Evolutionary conservation across 2,888 invertebrate genomes (phyloP), one percentile per base, ranked within the genome.

Genomic region (Clunio marinus): DNA sequence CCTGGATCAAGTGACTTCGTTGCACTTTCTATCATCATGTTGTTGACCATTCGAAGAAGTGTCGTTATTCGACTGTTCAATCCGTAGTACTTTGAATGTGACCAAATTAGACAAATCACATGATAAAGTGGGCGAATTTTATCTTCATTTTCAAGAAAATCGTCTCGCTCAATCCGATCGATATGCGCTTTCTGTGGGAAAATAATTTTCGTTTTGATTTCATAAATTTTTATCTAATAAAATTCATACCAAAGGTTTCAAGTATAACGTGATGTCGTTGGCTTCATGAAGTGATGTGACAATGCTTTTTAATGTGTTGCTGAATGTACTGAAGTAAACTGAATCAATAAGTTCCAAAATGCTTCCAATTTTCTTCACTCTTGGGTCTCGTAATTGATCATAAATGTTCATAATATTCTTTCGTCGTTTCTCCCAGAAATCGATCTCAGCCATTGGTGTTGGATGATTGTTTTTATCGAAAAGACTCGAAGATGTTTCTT

Each of bases 361-460:
- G 70, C 86, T 84, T 0, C 89, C 91, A 85, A 96, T 91, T 70
- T 89, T 88, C 74, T 89, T 88, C 0, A 94, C 89, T 73, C 91
- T 82, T 7, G 86, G 86, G 75, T 91, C 89, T n/a, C 86, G 82
- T 72, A 96, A 80, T 77, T 96, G 96, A 37, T 89, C 87, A 74
- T 92, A 92, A 69, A 96, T 88, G 45, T 88, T 89, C 75, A 93
- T 91, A 7, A 96, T 80, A 75, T 95, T 95, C 70, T 85, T 85
- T 13, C 89, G 80, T 17, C 93, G 85, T 51, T 84, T 82, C 66
- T 84, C 81, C 89, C 96, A 96, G 78, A 91, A 96, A 0, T 87
- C 83, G 28, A 93, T 80, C 75, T 95, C 91, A 71, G 82, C 77
- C 66, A 76, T 77, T 0, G 93, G 93, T 1, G 86, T 77, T 0